These are phyloP conservation scores for Lapara coniferarum DNA, from an alignment of 2,888 invertebrate genomes.

Conservation along the genomic window DNA sequence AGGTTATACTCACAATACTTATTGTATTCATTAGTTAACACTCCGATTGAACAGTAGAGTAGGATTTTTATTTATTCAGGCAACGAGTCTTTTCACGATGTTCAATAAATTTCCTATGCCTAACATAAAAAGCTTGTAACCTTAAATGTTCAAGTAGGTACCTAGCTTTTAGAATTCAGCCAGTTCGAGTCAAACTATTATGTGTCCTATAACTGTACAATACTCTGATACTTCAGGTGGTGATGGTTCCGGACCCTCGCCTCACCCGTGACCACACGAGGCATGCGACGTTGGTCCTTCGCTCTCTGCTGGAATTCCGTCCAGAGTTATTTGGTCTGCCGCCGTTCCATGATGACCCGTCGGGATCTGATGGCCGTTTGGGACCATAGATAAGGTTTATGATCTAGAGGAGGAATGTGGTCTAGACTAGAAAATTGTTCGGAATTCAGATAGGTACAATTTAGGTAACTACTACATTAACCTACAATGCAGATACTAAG, in stretches of 20 bases:
- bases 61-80: too few species aligned
- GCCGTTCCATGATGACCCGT: conserved; percentile 64
- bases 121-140: too few species aligned
- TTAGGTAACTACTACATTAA: neutral
- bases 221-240: conserved; percentile 64
- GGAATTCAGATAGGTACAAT: neutral
- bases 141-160: neutral
- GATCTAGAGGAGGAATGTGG: too few species aligned
- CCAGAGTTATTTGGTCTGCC: conserved; percentile 94
- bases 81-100: too few species aligned
- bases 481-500: too few species aligned
- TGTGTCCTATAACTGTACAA: too few species aligned
- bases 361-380: neutral
- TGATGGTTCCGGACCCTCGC: conserved; percentile 88
- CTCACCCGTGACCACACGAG: conserved; percentile 50
- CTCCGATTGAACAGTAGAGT: too few species aligned
- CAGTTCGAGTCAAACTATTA: too few species aligned
- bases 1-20: conserved; percentile 65
- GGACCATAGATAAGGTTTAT: neutral
- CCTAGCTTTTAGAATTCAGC: too few species aligned
- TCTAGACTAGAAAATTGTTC: neutral
- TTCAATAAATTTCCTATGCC: too few species aligned
- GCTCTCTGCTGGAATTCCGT: conserved; percentile 89
- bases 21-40: too few species aligned
- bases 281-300: conserved; percentile 86